Evolutionary conservation across 2,113 vertebrate species (phyloP).

Genomic region (Pimephales promelas): DNA sequence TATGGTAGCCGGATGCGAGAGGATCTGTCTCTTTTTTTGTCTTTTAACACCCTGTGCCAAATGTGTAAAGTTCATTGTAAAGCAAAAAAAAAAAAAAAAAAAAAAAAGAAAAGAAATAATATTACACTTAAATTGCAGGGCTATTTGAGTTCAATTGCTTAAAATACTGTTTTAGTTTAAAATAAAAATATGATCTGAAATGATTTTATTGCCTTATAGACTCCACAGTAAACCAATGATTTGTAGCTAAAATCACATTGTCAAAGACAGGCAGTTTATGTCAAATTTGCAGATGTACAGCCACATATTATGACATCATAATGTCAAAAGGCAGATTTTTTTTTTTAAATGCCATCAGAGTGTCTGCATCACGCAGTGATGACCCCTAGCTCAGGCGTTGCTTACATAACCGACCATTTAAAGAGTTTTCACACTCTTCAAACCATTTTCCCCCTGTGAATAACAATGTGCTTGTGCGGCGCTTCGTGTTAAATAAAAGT

Average conservation of each 20-base stretch:
- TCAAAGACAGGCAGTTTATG: not conserved
- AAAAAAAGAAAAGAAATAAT: not conserved
- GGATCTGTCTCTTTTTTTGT: conserved; percentile 36
- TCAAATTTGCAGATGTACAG: not conserved
- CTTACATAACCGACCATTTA: conserved; percentile 60
- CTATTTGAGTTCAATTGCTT: not conserved
- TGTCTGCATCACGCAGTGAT: conserved; percentile 10
- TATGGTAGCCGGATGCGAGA: conserved; percentile 47
- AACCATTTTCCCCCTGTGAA: conserved; percentile 25
- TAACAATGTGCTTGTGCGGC: conserved; percentile 37
- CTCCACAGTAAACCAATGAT: not conserved
- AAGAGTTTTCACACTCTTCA: conserved; percentile 51
- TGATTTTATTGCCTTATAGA: not conserved
- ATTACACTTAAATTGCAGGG: not conserved
- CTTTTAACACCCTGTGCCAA: conserved; percentile 25
- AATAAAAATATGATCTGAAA: not conserved
- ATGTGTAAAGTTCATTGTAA: not conserved
- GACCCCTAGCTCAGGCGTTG: conserved; percentile 36
- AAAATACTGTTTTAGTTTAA: not conserved
- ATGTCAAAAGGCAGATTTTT: conserved; percentile 2
- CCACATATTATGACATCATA: conserved; percentile 22
- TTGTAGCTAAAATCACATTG: not conserved
- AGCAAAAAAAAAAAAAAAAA: not conserved
- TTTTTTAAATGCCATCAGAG: conserved; percentile 10
- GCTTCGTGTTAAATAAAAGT: conserved; percentile 16